Conservation (phyloP, 2,888 invertebrate genomes). For the Monochamus alternatus region DNA sequence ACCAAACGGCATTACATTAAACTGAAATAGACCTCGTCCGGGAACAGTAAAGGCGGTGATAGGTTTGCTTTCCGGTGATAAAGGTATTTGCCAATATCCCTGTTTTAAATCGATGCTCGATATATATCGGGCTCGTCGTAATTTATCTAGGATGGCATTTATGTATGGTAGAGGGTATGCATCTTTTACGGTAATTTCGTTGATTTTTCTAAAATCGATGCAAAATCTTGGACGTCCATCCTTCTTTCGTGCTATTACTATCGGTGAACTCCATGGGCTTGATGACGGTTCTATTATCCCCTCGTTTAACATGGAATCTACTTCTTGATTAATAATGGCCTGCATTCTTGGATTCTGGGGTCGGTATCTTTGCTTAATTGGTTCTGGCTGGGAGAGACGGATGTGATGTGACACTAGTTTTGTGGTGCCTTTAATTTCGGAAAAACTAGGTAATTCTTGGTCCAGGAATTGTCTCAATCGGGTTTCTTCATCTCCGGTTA, state of each 20-base stretch:
- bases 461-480: not conserved
- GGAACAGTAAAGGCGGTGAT: conserved; percentile 56
- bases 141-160: conserved; percentile 48
- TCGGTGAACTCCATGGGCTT: conserved; percentile 43
- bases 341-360: conserved; percentile 39
- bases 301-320: conserved; percentile 39
- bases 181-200: conserved; percentile 40
- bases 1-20: conserved; percentile 23
- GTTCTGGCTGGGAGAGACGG: not conserved
- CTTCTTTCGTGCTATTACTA: conserved; percentile 40
- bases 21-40: conserved; percentile 55
- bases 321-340: conserved; percentile 40
- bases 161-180: conserved; percentile 57
- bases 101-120: conserved; percentile 26
- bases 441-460: not conserved
- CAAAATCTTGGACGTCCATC: conserved; percentile 42
- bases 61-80: conserved; percentile 37
- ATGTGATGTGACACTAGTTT: not conserved
- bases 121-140: conserved; percentile 20
- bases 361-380: conserved; percentile 43
- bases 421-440: not conserved
- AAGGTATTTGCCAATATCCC: conserved; percentile 60
- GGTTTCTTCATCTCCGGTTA: too few species aligned
- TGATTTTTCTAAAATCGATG: conserved; percentile 42
- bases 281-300: conserved; percentile 43